Percentiles rank a stretch among this genome's conserved stretches.
phyloP scores from a whole-genome alignment of 2,113 vertebrate species.

The Rhea americana region DNA sequence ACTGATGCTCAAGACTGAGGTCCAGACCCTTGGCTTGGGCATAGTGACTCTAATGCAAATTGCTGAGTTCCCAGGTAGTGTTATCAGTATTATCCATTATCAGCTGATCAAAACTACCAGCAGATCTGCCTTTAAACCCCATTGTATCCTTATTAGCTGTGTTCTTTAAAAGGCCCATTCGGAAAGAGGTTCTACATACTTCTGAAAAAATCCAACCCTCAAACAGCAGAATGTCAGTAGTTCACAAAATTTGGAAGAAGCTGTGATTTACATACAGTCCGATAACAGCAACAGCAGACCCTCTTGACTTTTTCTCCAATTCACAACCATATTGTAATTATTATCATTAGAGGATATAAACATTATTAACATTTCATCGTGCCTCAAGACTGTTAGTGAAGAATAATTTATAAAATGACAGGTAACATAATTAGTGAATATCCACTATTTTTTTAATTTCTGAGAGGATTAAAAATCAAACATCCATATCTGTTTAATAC shows the following conservation, averaged over 20 bases:
- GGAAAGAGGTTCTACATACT: background rate
- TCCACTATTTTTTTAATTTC: background rate
- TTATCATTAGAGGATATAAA: conserved; percentile 3
- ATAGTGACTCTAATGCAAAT: background rate
- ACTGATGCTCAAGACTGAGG: background rate
- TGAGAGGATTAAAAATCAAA: background rate
- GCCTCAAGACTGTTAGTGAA: background rate
- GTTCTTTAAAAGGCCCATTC: background rate
- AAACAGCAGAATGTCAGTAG: background rate
- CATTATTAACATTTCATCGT: conserved; percentile 45
- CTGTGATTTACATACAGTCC: background rate
- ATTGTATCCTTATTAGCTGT: background rate
- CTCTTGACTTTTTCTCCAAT: background rate
- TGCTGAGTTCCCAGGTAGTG: background rate
- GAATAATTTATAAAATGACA: background rate
- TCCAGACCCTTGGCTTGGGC: background rate
- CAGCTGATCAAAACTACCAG: background rate
- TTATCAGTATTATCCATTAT: background rate
- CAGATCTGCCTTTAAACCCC: background rate
- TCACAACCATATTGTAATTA: background rate
- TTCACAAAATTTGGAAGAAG: background rate
- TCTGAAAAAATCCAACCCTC: background rate
- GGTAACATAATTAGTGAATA: background rate
- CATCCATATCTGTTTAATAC: background rate
- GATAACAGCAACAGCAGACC: background rate